A percentile compares a stretch with the other conserved stretches of the same genome.
These are phyloP conservation scores for Diorhabda sublineata DNA, from an alignment of 1,140 invertebrate species.

Conservation along the genomic window DNA sequence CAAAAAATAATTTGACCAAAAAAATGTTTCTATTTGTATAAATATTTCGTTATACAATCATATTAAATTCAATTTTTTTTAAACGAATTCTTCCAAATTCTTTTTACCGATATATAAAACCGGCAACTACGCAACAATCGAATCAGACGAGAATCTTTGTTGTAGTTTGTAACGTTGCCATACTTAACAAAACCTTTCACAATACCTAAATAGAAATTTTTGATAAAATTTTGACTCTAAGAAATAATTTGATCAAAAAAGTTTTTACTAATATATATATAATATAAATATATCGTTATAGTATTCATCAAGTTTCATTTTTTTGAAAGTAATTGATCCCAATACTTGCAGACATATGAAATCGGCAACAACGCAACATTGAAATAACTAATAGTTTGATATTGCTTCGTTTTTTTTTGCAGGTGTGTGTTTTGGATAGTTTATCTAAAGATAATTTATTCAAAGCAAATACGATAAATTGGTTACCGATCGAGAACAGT, in stretches of 20 bases:
- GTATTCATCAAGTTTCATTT: background rate
- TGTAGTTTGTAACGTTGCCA: no score
- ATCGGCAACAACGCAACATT: background rate
- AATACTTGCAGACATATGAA: background rate
- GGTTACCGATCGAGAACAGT: constrained; percentile 19
- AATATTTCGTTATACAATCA: no score
- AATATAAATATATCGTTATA: background rate
- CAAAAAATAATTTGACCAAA: no score
- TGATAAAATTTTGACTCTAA: background rate
- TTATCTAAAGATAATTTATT: constrained; percentile 23
- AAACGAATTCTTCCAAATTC: no score
- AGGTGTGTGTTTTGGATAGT: constrained; percentile 25
- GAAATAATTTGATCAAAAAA: background rate
- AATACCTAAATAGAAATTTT: no score
- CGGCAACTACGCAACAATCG: no score
- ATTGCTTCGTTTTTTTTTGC: constrained; percentile 13
- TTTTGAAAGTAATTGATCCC: background rate
- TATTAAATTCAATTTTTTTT: no score
- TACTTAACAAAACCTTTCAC: no score
- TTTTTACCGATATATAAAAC: no score
- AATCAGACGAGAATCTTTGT: no score
- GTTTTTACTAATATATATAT: background rate
- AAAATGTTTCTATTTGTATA: no score
- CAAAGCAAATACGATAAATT: constrained; percentile 20
- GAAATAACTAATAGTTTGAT: background rate